phyloP scores from a whole-genome alignment of 2,113 vertebrate genomes.

The Pandion haliaetus region DNA sequence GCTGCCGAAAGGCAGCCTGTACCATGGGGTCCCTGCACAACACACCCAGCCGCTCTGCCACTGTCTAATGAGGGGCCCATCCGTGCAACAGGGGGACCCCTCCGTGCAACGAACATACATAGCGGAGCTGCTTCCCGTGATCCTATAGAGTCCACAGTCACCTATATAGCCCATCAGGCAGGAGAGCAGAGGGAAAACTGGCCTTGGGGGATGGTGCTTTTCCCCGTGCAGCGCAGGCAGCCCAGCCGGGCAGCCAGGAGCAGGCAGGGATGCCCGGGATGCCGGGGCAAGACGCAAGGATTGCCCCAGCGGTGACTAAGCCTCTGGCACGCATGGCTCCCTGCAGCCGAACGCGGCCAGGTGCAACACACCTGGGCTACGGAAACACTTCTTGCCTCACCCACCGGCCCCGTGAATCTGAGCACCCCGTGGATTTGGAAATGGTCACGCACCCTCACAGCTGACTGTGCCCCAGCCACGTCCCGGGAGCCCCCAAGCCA shows the following conservation, averaged over 20 bases:
- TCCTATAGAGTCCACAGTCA: background rate
- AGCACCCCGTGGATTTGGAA: background rate
- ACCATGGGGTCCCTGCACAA: accelerated
- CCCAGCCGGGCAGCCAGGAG: background rate
- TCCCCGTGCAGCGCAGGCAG: accelerated
- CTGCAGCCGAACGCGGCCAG: background rate
- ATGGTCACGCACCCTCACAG: background rate
- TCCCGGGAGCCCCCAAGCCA: background rate
- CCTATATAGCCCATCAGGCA: background rate
- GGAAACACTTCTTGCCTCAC: background rate
- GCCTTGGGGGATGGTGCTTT: background rate
- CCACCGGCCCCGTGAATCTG: background rate
- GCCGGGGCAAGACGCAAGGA: background rate
- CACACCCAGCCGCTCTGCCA: background rate
- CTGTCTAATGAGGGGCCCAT: accelerated
- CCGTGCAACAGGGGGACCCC: accelerated
- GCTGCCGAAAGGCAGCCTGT: background rate
- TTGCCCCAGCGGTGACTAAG: background rate
- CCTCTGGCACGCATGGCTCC: background rate
- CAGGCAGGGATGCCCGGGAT: background rate
- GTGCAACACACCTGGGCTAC: background rate
- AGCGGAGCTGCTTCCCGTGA: background rate
- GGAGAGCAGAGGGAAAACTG: background rate
- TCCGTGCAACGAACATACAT: accelerated
- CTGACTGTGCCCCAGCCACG: accelerated